Conservation (phyloP, 2,888 invertebrate genomes). For the Leucania comma region DNA sequence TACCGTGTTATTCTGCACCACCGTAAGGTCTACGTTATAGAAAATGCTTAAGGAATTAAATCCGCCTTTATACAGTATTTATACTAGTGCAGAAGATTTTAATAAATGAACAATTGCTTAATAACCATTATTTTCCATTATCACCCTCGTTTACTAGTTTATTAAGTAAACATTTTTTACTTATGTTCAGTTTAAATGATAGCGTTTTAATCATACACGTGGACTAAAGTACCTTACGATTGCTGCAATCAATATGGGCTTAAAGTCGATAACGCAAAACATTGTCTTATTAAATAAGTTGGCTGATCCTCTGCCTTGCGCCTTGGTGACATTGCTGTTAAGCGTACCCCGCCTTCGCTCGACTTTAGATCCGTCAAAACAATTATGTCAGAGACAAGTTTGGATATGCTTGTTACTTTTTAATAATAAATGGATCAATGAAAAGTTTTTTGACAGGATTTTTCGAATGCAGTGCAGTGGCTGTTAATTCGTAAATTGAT, state of each 20-base stretch:
- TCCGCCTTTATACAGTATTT: too few species aligned
- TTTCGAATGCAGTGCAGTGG: too few species aligned
- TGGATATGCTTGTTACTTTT: conserved; percentile 38
- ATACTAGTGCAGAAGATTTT: too few species aligned
- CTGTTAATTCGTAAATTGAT: too few species aligned
- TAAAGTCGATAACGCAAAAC: conserved; percentile 34
- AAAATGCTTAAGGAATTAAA: too few species aligned
- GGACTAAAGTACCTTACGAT: background rate
- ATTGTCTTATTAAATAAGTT: conserved; percentile 41
- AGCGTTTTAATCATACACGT: background rate
- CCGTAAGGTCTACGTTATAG: too few species aligned
- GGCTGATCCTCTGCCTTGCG: conserved; percentile 7
- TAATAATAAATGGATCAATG: conserved; percentile 19
- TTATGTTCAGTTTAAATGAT: background rate
- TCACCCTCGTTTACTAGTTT: too few species aligned
- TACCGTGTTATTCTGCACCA: too few species aligned
- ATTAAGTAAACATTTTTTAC: background rate
- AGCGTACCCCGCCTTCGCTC: conserved; percentile 26
- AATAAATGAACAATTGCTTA: background rate
- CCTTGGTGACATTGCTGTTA: conserved; percentile 43
- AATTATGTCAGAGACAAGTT: conserved; percentile 53
- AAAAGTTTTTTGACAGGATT: too few species aligned
- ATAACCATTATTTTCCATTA: too few species aligned
- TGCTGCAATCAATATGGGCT: background rate
- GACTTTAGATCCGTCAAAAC: conserved; percentile 55